Conservation (phyloP, 2,888 invertebrate species). For the Hypomecis punctinalis region DNA sequence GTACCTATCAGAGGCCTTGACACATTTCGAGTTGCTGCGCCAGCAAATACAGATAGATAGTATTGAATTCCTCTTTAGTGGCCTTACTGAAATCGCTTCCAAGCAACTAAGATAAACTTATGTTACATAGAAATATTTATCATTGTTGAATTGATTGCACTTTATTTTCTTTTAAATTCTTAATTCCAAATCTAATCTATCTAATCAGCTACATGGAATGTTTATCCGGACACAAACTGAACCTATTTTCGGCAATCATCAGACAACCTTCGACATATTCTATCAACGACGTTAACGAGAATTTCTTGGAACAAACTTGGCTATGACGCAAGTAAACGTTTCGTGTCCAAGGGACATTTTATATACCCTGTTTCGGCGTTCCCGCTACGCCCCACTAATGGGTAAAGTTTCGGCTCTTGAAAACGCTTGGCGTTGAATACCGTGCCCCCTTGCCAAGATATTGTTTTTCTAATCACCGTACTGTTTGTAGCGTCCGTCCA, state of each 20-base stretch:
- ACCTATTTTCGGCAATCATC: constrained; percentile 9
- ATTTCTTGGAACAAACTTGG: constrained; percentile 31
- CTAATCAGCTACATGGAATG: background rate
- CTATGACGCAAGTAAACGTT: constrained; percentile 42
- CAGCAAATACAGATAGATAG: no score
- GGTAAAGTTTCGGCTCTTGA: constrained; percentile 60
- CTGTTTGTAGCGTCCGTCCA: constrained; percentile 38
- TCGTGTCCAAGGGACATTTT: constrained; percentile 49
- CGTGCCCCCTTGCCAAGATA: constrained; percentile 54
- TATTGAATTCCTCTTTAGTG: no score
- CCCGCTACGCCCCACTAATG: constrained; percentile 53
- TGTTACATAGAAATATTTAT: no score
- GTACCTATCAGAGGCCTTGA: no score
- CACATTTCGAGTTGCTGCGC: no score
- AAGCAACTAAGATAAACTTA: no score
- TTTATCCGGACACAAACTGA: constrained; percentile 3
- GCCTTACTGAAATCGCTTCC: no score
- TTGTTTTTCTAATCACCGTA: constrained; percentile 54
- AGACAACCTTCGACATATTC: constrained; percentile 20
- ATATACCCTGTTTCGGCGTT: constrained; percentile 47
- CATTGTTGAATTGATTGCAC: background rate
- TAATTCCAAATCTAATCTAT: background rate
- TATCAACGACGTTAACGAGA: constrained; percentile 29
- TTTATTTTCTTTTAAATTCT: background rate
- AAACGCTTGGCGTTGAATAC: constrained; percentile 52